Percentiles rank a stretch among this genome's conserved stretches.
phyloP scores from a whole-genome alignment of 2,888 invertebrate species.

The Parochlus steinenii region DNA sequence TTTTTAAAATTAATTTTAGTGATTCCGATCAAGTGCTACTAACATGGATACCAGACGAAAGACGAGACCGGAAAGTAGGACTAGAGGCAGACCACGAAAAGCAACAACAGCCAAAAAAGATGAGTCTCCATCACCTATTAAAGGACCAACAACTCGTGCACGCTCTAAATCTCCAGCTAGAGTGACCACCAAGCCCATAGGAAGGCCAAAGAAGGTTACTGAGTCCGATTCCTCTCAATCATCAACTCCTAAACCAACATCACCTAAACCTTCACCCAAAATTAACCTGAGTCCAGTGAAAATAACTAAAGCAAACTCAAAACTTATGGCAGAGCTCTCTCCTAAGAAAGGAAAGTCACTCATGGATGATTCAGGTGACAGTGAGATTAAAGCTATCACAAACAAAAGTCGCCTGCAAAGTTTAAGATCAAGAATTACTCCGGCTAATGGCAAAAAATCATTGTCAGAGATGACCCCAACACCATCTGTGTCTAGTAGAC shows the following conservation, averaged over 20 bases:
- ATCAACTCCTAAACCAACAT: slow-evolving; percentile 7
- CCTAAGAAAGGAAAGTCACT: not conserved
- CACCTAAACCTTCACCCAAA: not conserved
- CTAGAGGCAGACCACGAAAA: not conserved
- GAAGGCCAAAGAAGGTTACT: no score
- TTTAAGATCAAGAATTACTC: slow-evolving; percentile 1
- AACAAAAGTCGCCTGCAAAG: not conserved
- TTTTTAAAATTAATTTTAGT: no score
- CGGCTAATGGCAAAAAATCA: slow-evolving; percentile 2
- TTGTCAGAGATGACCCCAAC: slow-evolving; percentile 8
- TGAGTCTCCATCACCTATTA: slow-evolving; percentile 1
- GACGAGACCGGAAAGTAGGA: slow-evolving; percentile 2
- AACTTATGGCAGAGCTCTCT: no score
- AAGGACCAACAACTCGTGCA: slow-evolving; percentile 6
- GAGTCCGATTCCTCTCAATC: no score
- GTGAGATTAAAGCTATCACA: slow-evolving; percentile 3
- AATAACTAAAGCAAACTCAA: no score
- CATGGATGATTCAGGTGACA: slow-evolving; percentile 7
- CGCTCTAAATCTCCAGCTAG: slow-evolving; percentile 9
- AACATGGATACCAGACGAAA: no score
- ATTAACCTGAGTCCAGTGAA: no score
- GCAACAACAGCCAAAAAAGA: not conserved
- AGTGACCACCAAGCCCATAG: no score
- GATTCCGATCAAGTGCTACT: no score
- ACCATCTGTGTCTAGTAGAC: not conserved